Evolutionary conservation across 2,888 invertebrate genomes (phyloP).

Genomic region (Cerastis leucographa): DNA sequence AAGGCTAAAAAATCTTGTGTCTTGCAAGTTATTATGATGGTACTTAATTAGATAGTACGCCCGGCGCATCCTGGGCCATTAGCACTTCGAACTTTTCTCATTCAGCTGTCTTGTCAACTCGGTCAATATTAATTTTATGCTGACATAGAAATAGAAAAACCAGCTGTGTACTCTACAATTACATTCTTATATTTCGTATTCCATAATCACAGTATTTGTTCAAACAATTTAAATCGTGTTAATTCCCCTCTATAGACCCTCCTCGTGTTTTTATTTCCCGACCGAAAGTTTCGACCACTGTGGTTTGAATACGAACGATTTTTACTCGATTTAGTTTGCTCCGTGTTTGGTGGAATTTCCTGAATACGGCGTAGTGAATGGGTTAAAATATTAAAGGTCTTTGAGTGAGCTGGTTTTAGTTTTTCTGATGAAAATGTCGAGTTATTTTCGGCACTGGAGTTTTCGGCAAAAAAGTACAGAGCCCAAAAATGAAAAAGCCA

Average conservation of each 20-base stretch:
- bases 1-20: background rate
- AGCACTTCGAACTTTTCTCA: too few species aligned
- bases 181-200: background rate
- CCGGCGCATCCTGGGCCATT: background rate
- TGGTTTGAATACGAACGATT: constrained; percentile 42
- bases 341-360: constrained; percentile 40
- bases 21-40: background rate
- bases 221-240: constrained; percentile 30
- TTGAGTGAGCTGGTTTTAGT: constrained; percentile 16
- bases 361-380: constrained; percentile 12
- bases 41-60: background rate
- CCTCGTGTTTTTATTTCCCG: constrained; percentile 42
- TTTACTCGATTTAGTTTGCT: constrained; percentile 54
- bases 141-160: background rate
- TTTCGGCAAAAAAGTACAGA: background rate
- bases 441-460: background rate
- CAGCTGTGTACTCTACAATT: background rate
- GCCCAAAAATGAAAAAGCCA: background rate
- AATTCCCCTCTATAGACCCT: constrained; percentile 12
- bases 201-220: constrained; percentile 4
- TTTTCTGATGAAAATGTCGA: constrained; percentile 10
- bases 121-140: background rate
- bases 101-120: background rate
- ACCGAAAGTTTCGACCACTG: constrained; percentile 36
- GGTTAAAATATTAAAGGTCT: constrained; percentile 41